Evolutionary conservation across 1,140 invertebrate species (phyloP).

Genomic region (Drosophila arizonae): DNA sequence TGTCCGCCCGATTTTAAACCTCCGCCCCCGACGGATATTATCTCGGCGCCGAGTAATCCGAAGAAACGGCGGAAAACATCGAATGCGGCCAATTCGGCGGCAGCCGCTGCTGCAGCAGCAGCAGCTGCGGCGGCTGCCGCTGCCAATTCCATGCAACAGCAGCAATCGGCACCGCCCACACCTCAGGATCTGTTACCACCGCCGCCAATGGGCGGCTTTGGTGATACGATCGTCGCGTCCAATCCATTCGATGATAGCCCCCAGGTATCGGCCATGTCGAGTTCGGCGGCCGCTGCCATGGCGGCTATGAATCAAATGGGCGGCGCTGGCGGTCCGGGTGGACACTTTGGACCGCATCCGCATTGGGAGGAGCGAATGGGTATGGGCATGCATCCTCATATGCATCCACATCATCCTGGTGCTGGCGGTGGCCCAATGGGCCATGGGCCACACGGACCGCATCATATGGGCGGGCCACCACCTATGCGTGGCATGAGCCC

Average conservation of each 20-base stretch:
- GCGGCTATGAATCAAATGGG: constrained; percentile 85
- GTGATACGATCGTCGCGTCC: constrained; percentile 96
- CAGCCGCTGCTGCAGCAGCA: constrained; percentile 73
- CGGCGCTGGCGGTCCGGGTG: constrained; percentile 60
- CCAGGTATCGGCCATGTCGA: constrained; percentile 83
- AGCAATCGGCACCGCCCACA: constrained; percentile 84
- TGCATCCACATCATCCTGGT: constrained; percentile 84
- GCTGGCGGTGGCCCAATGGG: constrained; percentile 69
- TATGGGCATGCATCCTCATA: constrained; percentile 82
- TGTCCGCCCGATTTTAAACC: constrained; percentile 86
- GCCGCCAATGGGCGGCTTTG: constrained; percentile 92
- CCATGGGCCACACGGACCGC: constrained; percentile 80
- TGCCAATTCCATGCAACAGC: constrained; percentile 84
- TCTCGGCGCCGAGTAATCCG: constrained; percentile 86
- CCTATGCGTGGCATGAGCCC: constrained; percentile 89
- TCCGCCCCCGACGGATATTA: constrained; percentile 85
- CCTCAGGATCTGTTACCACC: constrained; percentile 90
- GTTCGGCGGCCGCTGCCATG: constrained; percentile 83
- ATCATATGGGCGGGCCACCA: constrained; percentile 84
- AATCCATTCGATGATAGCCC: constrained; percentile 98
- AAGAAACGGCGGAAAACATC: constrained; percentile 88
- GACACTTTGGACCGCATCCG: constrained; percentile 76
- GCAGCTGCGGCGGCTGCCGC: constrained; percentile 81
- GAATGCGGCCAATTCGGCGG: constrained; percentile 83
- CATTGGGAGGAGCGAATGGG: constrained; percentile 84